phyloP scores from a whole-genome alignment of 2,888 invertebrate species.

The Lampropteryx suffumata region DNA sequence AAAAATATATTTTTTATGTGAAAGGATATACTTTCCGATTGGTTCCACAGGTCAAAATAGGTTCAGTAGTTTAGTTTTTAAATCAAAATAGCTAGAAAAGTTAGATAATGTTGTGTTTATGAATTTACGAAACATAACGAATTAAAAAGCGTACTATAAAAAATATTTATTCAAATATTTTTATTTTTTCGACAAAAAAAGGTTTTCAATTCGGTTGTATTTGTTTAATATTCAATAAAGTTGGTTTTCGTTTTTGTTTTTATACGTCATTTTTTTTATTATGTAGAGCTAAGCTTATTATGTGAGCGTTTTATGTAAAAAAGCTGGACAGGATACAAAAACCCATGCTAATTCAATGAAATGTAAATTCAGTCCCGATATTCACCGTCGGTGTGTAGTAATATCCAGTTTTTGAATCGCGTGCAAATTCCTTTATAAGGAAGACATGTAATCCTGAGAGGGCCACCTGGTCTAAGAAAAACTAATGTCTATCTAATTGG shows the following conservation, averaged over 20 bases:
- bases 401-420: constrained; percentile 30
- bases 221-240: no score
- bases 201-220: no score
- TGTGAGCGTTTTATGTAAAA: constrained; percentile 5
- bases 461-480: constrained; percentile 22
- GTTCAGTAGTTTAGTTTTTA: no score
- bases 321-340: constrained; percentile 6
- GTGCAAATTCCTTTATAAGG: constrained; percentile 24
- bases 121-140: no score
- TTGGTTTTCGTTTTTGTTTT: background rate
- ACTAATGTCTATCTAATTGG: constrained; percentile 16
- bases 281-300: background rate
- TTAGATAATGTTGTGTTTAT: no score
- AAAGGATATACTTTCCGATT: no score
- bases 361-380: constrained; percentile 28
- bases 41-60: no score
- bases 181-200: no score
- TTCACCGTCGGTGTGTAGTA: constrained; percentile 28
- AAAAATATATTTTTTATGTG: no score
- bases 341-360: constrained; percentile 16
- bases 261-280: background rate
- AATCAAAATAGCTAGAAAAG: no score
- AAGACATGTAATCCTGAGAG: constrained; percentile 21
- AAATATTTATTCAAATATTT: no score
- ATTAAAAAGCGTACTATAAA: no score